Evolutionary conservation across 92 coral and sea anemone species (phyloP).

Genomic region (Montipora capitata): DNA sequence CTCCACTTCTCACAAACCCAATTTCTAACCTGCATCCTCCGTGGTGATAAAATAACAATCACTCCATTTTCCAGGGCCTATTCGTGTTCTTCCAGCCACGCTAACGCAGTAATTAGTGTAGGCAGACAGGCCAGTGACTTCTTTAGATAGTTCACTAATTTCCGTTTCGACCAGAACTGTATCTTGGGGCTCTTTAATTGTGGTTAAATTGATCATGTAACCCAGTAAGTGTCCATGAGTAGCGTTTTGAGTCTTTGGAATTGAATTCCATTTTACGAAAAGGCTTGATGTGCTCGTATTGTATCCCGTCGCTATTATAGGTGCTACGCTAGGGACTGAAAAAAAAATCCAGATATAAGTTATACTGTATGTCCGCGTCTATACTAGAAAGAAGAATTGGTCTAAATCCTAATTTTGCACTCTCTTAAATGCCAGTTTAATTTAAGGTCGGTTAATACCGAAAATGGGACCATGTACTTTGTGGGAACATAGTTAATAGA

Average conservation of each 20-base stretch:
- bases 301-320: slow-evolving; percentile 4
- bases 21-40: slow-evolving; percentile 25
- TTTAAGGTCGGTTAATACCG: too few relatives aligned
- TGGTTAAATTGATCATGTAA: neutral
- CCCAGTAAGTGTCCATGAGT: slow-evolving; percentile 30
- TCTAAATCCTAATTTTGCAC: too few relatives aligned
- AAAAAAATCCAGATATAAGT: neutral
- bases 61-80: slow-evolving; percentile 56
- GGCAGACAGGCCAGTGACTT: neutral
- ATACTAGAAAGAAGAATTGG: too few relatives aligned
- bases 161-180: neutral
- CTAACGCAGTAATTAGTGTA: slow-evolving; percentile 41
- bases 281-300: slow-evolving; percentile 30
- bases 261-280: neutral
- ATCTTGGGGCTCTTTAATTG: neutral
- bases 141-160: neutral
- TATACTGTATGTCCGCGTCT: too few relatives aligned
- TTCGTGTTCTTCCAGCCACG: slow-evolving; percentile 39
- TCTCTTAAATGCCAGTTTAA: too few relatives aligned
- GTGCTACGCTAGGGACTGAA: slow-evolving; percentile 39
- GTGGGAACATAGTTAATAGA: too few relatives aligned
- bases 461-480: too few relatives aligned
- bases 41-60: slow-evolving; percentile 26
- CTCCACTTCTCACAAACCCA: too few relatives aligned
- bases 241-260: neutral